Percentiles rank a stretch among this genome's conserved stretches.
These are phyloP conservation scores for Epinotia bilunana DNA, from an alignment of 2,888 invertebrate genomes.

Conservation along the genomic window DNA sequence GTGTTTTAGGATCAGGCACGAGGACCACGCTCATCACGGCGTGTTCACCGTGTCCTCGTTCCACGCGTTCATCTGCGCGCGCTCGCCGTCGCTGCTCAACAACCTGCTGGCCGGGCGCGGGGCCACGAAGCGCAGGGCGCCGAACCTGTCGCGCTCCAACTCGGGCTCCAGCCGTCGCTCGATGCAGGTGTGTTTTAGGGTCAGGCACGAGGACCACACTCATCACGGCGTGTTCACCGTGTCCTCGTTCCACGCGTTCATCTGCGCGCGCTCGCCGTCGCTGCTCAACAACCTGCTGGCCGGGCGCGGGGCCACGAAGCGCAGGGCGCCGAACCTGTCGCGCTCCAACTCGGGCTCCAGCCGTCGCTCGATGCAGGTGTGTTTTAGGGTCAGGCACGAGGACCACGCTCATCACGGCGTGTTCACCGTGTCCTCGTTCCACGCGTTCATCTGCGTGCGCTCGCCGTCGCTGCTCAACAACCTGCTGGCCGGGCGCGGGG, in stretches of 20 bases:
- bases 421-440: conserved; percentile 98
- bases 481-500: conserved; percentile 94
- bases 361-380: conserved; percentile 93
- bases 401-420: conserved; percentile 95
- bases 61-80: conserved; percentile 98
- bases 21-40: conserved; percentile 93
- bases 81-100: conserved; percentile 96
- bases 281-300: conserved; percentile 95
- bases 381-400: conserved; percentile 47
- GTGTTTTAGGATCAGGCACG: conserved; percentile 52
- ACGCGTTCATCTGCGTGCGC: conserved; percentile 98
- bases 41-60: conserved; percentile 99
- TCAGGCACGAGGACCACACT: conserved; percentile 84
- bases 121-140: conserved; percentile 95
- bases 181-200: conserved; percentile 87
- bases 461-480: conserved; percentile 97
- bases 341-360: conserved; percentile 95
- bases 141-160: conserved; percentile 95
- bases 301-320: conserved; percentile 95
- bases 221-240: conserved; percentile 98
- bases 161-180: conserved; percentile 94
- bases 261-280: conserved; percentile 97
- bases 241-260: conserved; percentile 98
- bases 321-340: conserved; percentile 94
- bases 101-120: conserved; percentile 95